phyloP scores from a whole-genome alignment of 2,113 vertebrate genomes.

The rabbit (Oryctolagus cuniculus) region mOryCun1.1 NC_091441.1:53450501-53451000 shows the following conservation, averaged over 20 bases:
- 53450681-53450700: not conserved
- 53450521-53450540: not conserved
- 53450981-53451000: not conserved
- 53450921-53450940: not conserved
- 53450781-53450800: too few relatives aligned
- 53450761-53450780: too few relatives aligned
- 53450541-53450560: not conserved
- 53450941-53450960: not conserved
- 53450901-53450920: not conserved
- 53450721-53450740: not conserved
- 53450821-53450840: not conserved
- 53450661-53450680: not conserved
- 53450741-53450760: not conserved
- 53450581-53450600: not conserved
- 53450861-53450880: not conserved
- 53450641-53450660: too few relatives aligned
- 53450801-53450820: not conserved
- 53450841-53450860: not conserved
- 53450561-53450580: not conserved
- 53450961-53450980: not conserved
- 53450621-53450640: not conserved
- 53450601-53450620: not conserved
- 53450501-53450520: not conserved
- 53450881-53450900: not conserved
- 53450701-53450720: not conserved